These are phyloP conservation scores for human (Homo sapiens) DNA, from an alignment of 2,113 vertebrate genomes.

Conservation along the genomic window DNA sequence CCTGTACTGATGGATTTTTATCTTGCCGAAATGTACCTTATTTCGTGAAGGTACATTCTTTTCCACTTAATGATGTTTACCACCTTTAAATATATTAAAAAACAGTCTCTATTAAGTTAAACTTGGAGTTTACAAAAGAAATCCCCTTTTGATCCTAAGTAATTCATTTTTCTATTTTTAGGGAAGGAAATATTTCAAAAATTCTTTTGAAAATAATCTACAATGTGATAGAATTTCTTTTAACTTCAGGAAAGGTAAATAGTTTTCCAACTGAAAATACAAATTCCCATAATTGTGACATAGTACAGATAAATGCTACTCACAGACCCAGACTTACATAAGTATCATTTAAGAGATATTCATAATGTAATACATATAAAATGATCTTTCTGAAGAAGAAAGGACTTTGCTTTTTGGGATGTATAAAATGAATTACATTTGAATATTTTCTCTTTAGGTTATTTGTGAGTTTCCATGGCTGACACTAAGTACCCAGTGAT, in stretches of 20 bases:
- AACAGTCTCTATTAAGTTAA: not conserved
- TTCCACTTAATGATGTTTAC: not conserved
- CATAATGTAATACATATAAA: not conserved
- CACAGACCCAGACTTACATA: accelerated
- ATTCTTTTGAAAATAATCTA: not conserved
- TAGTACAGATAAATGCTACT: not conserved
- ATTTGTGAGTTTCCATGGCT: not conserved
- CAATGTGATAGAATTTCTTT: constrained; percentile 9
- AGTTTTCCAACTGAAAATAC: not conserved
- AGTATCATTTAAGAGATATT: not conserved
- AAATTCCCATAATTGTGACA: not conserved
- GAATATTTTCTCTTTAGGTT: not conserved
- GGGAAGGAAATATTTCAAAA: not conserved
- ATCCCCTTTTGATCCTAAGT: not conserved
- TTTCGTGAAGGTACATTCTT: not conserved
- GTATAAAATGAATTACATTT: not conserved
- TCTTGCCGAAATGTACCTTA: constrained; percentile 1
- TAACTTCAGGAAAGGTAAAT: not conserved
- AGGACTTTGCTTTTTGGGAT: not conserved
- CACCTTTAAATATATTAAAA: not conserved
- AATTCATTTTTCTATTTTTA: constrained; percentile 29
- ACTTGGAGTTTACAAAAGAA: not conserved
- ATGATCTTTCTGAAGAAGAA: not conserved
- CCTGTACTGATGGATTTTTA: not conserved
- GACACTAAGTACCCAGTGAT: not conserved